Conservation (phyloP, 2,797 vertebrate genomes). For the Tapirus indicus region DNA sequence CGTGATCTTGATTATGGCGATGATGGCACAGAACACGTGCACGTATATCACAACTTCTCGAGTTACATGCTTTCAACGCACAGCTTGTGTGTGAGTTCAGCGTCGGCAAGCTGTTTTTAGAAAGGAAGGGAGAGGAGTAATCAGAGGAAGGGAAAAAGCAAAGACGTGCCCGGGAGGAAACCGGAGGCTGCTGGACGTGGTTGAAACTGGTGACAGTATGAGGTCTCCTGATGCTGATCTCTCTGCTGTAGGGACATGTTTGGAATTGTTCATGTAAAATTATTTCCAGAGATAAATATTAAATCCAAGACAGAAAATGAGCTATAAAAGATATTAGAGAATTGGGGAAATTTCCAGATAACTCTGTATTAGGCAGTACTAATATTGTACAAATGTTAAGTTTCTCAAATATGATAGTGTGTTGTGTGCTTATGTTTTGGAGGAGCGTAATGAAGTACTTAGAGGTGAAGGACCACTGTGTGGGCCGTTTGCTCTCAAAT, state of each 20-base stretch:
- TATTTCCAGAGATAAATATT: not conserved
- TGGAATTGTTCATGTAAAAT: not conserved
- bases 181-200: not conserved
- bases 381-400: not conserved
- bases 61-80: not conserved
- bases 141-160: not conserved
- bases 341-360: not conserved
- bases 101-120: not conserved
- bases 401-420: not conserved
- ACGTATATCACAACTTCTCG: not conserved
- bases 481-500: not conserved
- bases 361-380: not conserved
- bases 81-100: not conserved
- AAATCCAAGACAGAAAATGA: not conserved
- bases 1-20: not conserved
- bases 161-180: not conserved
- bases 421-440: not conserved
- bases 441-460: not conserved
- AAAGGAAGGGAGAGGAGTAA: not conserved
- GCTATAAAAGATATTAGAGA: not conserved
- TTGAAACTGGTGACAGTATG: not conserved
- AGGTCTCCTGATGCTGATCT: fast-evolving
- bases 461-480: not conserved
- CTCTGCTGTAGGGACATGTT: not conserved
- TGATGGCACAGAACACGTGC: fast-evolving